Base-by-base conservation (phyloP, 2,797 vertebrate species). In the Phalanger gymnotis region DNA sequence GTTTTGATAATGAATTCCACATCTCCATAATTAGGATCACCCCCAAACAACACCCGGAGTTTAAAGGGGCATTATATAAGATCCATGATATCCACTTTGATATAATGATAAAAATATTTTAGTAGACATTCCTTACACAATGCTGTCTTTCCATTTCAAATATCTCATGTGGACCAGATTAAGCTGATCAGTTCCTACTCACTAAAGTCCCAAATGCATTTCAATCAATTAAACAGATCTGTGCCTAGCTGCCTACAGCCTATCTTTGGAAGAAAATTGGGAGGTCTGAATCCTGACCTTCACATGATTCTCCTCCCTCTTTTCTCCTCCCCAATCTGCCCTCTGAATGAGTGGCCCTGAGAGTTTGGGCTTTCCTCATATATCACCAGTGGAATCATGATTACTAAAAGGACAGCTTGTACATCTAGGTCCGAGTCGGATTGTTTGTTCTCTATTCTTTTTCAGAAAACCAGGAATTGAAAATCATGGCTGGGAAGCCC, bases 401-500 rank as follows among this genome's bases (percentile, higher is more conserved):
- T 53, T 58, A 66, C 92, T 27, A n/a, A 27, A n/a, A n/a, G 40
- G n/a, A 73, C 22, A 0, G 31, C 3, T 92, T 73, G 92, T n/a
- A 53, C 51, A 53, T 4, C 54, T 25, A 2, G 40, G 53, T 56
- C 53, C 52, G 52, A n/a, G n/a, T n/a, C n/a, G 34, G 13, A 47
- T 51, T 66, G n/a, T 22, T 66, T 40, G n/a, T 10, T 54, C 28
- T 73, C 22, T n/a, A n/a, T 34, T 91, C 19, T 87, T 54, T 81
- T 91, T 94, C 92, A 56, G 61, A 90, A 54, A 81, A 25, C 47
- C 56, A 34, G 31, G 56, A 94, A 16, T 56, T 93, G n/a, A 0
- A 56, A 30, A 95, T 56, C 61, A 99, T 99, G 99, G 96, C 98
- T 66, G 98, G 13, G 54, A 99, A 98, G 93, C 98, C 98, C 56